Percentiles rank a stretch among this genome's conserved stretches.
phyloP scores from a whole-genome alignment of 2,888 invertebrate genomes.

The Ypsolopha scabrella region DNA sequence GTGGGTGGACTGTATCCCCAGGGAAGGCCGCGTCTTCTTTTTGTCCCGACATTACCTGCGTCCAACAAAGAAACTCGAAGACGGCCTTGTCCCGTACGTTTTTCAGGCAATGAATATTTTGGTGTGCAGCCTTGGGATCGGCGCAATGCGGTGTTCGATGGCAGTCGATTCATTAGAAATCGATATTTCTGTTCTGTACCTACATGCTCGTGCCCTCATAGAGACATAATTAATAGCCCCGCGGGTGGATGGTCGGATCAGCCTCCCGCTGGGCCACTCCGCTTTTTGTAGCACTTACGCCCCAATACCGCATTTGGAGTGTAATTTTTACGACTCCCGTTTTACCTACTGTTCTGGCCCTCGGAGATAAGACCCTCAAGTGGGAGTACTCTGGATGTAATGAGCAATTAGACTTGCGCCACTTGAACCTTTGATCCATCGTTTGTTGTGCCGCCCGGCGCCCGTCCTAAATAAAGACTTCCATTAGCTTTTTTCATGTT shows the following conservation, averaged over 20 bases:
- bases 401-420: slow-evolving; percentile 24
- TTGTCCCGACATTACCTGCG: slow-evolving; percentile 31
- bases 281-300: slow-evolving; percentile 31
- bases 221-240: slow-evolving; percentile 54
- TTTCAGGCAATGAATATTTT: neutral
- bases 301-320: slow-evolving; percentile 45
- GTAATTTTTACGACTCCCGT: slow-evolving; percentile 62
- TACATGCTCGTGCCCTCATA: slow-evolving; percentile 30
- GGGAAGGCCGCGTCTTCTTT: slow-evolving; percentile 22
- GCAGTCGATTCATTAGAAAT: slow-evolving; percentile 43
- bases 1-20: slow-evolving; percentile 25
- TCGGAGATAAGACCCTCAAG: slow-evolving; percentile 51
- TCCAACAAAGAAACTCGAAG: slow-evolving; percentile 16
- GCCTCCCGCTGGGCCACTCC: slow-evolving; percentile 24
- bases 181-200: slow-evolving; percentile 29
- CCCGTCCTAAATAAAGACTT: slow-evolving; percentile 13
- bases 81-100: neutral
- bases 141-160: slow-evolving; percentile 44
- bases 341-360: slow-evolving; percentile 34
- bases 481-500: slow-evolving; percentile 7
- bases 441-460: slow-evolving; percentile 13
- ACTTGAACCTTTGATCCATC: slow-evolving; percentile 37
- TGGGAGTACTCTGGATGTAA: slow-evolving; percentile 31
- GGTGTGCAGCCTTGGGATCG: slow-evolving; percentile 21
- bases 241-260: slow-evolving; percentile 26